phyloP scores from a whole-genome alignment of 2,113 vertebrate species.

The Neogale vison region DNA sequence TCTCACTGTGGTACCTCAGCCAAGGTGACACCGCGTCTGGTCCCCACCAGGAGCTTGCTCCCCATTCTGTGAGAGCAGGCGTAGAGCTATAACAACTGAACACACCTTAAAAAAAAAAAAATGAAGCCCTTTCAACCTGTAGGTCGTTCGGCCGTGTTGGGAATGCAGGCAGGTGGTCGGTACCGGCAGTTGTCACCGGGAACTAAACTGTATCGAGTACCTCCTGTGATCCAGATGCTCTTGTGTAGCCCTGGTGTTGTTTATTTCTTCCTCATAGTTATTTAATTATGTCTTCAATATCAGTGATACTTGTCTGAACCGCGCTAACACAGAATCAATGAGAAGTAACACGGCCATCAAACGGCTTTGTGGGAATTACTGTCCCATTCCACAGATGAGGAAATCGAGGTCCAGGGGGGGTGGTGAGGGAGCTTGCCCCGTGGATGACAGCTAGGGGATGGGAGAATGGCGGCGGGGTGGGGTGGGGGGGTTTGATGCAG shows the following conservation, averaged over 20 bases:
- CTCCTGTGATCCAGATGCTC: fast-evolving
- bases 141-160: fast-evolving
- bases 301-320: background rate
- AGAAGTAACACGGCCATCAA: background rate
- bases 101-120: background rate
- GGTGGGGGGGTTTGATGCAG: background rate
- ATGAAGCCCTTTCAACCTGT: background rate
- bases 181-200: no score
- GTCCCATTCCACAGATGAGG: background rate
- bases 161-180: no score
- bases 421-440: fast-evolving
- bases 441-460: fast-evolving
- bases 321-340: background rate
- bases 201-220: fast-evolving
- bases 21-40: background rate
- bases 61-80: background rate
- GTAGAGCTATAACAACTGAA: background rate
- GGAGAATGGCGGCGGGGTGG: background rate
- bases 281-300: background rate
- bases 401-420: background rate
- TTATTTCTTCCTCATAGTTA: background rate
- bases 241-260: background rate
- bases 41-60: background rate
- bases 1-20: background rate
- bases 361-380: background rate